These are phyloP conservation scores for Amphiprion ocellaris DNA, from an alignment of 2,113 vertebrate genomes.

Conservation along the genomic window DNA sequence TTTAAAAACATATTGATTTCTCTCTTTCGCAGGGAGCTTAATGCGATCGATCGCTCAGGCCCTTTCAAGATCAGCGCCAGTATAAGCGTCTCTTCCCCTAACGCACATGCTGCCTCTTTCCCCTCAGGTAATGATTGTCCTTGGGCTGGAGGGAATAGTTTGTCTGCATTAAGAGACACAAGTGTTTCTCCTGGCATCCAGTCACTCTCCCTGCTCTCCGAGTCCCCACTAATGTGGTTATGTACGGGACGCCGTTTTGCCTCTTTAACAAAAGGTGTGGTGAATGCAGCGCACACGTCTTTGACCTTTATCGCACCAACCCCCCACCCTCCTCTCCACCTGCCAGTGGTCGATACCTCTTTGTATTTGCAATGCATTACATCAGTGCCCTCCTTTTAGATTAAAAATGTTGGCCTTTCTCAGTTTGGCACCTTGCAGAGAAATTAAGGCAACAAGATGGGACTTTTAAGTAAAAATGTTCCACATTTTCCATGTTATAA, in stretches of 20 bases:
- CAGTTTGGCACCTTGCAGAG: conserved; percentile 28
- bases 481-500: neutral
- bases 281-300: conserved; percentile 72
- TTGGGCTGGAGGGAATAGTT: conserved; percentile 78
- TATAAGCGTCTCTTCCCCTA: conserved; percentile 83
- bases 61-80: conserved; percentile 86
- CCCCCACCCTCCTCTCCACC: conserved; percentile 24
- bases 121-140: conserved; percentile 85
- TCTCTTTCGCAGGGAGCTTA: conserved; percentile 83
- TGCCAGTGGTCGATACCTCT: conserved; percentile 74
- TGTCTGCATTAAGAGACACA: conserved; percentile 77
- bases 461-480: neutral
- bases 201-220: conserved; percentile 34
- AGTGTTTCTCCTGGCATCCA: conserved; percentile 75
- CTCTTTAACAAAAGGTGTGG: conserved; percentile 72
- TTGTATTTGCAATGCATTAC: conserved; percentile 80
- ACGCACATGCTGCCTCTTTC: conserved; percentile 72
- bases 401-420: conserved; percentile 63
- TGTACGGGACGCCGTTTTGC: conserved; percentile 54
- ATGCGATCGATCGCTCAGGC: conserved; percentile 83
- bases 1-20: conserved; percentile 88
- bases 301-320: conserved; percentile 75
- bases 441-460: conserved; percentile 17
- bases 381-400: conserved; percentile 60
- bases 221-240: conserved; percentile 62